Conservation (phyloP, 2,113 vertebrate genomes). For the Grantiella picta region DNA sequence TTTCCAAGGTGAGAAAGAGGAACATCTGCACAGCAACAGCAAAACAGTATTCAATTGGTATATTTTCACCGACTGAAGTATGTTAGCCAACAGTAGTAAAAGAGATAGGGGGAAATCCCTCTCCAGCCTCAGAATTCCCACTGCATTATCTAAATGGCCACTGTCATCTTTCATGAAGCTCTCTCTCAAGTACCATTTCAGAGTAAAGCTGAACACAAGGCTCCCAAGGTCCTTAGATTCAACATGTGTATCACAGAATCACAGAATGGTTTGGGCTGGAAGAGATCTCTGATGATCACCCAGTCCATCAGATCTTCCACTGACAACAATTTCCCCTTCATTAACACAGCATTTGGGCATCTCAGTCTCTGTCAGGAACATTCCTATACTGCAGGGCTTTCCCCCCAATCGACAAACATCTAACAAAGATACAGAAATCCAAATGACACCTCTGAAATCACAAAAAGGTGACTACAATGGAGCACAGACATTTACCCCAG, state of each 20-base stretch:
- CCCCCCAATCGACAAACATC: not conserved
- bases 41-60: rapidly evolving
- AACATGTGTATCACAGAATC: not conserved
- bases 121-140: not conserved
- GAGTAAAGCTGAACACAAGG: not conserved
- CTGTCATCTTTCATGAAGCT: not conserved
- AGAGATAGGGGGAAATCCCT: not conserved
- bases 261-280: not conserved
- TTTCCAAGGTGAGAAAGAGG: not conserved
- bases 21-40: not conserved
- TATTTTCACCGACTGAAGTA: not conserved
- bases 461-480: not conserved
- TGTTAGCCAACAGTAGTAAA: not conserved
- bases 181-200: not conserved
- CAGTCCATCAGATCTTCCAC: not conserved
- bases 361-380: not conserved
- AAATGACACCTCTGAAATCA: not conserved
- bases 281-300: not conserved
- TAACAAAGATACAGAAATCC: not conserved
- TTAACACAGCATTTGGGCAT: not conserved
- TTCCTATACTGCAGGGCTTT: not conserved
- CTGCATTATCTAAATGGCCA: not conserved
- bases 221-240: not conserved
- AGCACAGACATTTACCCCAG: not conserved
- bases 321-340: not conserved